Conservation (phyloP, 2,797 vertebrate species). For the Percopsis omiscomaycus region DNA sequence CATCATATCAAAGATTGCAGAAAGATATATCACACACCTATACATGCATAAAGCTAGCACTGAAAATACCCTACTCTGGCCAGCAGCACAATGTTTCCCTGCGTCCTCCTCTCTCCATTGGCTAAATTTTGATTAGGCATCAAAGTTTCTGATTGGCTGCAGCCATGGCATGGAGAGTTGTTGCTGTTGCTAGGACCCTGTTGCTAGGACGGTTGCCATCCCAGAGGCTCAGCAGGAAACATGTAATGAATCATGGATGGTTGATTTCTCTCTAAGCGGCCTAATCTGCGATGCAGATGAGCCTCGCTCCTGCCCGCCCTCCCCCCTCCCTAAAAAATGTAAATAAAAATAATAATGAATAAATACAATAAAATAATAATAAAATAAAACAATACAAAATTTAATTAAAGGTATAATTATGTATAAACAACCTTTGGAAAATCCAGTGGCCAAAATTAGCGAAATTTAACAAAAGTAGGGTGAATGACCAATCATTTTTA, state of each 20-base stretch:
- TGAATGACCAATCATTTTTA: too few species aligned
- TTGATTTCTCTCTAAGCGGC: slow-evolving; percentile 82
- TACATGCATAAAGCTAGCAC: slow-evolving; percentile 13
- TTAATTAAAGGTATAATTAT: too few species aligned
- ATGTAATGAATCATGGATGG: slow-evolving; percentile 96
- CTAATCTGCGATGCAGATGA: slow-evolving; percentile 97
- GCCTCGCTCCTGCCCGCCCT: slow-evolving; percentile 37
- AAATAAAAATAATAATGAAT: too few species aligned
- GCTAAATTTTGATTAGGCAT: slow-evolving; percentile 71
- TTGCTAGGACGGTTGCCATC: slow-evolving; percentile 88
- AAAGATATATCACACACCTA: neutral
- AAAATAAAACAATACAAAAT: too few species aligned
- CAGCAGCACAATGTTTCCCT: slow-evolving; percentile 37
- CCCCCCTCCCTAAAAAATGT: too few species aligned
- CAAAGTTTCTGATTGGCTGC: slow-evolving; percentile 76
- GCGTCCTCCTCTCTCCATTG: slow-evolving; percentile 67
- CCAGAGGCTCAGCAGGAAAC: slow-evolving; percentile 84
- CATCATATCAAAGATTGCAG: too few species aligned
- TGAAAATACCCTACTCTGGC: slow-evolving; percentile 35
- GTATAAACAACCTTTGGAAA: too few species aligned
- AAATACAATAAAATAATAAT: too few species aligned
- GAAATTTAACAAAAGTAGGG: too few species aligned
- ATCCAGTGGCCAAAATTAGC: too few species aligned
- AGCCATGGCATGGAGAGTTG: slow-evolving; percentile 51
- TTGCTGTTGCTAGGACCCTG: slow-evolving; percentile 91